These are phyloP conservation scores for Cossypha dichroa DNA, from an alignment of 2,797 vertebrate species.

Conservation along the genomic window DNA sequence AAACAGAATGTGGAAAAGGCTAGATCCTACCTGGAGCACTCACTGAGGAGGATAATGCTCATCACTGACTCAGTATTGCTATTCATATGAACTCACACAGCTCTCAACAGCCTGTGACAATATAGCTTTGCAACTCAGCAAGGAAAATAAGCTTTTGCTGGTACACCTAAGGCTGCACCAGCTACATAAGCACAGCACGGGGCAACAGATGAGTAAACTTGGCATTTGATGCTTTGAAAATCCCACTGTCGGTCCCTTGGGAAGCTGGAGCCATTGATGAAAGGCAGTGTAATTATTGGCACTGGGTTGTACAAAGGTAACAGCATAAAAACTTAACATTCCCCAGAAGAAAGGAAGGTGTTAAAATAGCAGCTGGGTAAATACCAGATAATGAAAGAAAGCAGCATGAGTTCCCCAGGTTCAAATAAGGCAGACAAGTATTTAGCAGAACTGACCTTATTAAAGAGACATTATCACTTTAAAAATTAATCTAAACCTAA, in stretches of 20 bases:
- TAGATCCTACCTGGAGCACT: neutral
- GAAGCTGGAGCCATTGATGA: neutral
- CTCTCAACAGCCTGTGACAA: neutral
- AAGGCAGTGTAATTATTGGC: neutral
- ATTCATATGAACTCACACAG: neutral
- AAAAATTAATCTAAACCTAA: neutral
- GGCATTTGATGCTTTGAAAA: neutral
- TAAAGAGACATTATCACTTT: neutral
- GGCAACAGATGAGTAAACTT: neutral
- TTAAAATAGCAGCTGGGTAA: slow-evolving; percentile 32
- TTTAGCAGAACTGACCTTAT: neutral
- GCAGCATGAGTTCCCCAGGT: neutral
- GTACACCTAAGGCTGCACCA: neutral
- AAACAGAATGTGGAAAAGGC: neutral
- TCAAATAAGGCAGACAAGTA: neutral
- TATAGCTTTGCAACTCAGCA: neutral
- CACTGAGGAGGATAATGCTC: neutral
- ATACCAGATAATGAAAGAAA: slow-evolving; percentile 21
- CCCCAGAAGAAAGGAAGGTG: slow-evolving; percentile 37
- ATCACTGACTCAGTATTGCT: neutral
- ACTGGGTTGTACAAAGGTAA: neutral
- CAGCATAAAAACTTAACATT: slow-evolving; percentile 14
- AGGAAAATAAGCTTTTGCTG: neutral
- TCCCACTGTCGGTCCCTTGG: neutral
- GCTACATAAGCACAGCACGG: neutral